These are phyloP conservation scores for Rhinoraja longicauda DNA, from an alignment of 2,797 vertebrate species.

Conservation along the genomic window DNA sequence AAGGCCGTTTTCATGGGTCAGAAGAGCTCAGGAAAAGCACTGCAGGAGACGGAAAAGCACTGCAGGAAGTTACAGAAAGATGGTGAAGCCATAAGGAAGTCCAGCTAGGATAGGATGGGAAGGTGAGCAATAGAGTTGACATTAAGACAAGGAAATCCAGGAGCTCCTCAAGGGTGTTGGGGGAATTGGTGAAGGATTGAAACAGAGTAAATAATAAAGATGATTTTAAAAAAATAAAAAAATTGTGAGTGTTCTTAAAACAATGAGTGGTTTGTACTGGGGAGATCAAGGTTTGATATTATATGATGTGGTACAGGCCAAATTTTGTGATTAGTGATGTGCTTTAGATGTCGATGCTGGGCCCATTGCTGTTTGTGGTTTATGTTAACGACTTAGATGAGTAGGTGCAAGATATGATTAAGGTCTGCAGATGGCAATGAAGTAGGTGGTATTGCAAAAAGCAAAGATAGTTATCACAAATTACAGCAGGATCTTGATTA, in stretches of 20 bases:
- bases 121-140: background rate
- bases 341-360: too few relatives aligned
- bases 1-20: background rate
- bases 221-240: background rate
- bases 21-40: background rate
- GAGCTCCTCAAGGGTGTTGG: background rate
- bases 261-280: background rate
- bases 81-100: background rate
- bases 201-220: background rate
- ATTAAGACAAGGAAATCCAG: background rate
- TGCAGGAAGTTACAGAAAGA: background rate
- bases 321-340: background rate
- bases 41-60: background rate
- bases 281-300: background rate
- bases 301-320: background rate
- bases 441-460: too few relatives aligned
- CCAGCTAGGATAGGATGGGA: background rate
- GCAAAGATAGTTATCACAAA: too few relatives aligned
- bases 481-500: too few relatives aligned
- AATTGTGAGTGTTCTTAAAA: background rate
- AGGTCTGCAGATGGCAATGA: too few relatives aligned
- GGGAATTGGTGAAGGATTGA: background rate
- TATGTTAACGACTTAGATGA: too few relatives aligned
- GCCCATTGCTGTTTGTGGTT: too few relatives aligned
- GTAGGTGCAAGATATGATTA: too few relatives aligned